Percentiles rank a stretch among this genome's conserved stretches.
phyloP scores from a whole-genome alignment of 2,888 invertebrate genomes.

The Trichopoda pennipes region DNA sequence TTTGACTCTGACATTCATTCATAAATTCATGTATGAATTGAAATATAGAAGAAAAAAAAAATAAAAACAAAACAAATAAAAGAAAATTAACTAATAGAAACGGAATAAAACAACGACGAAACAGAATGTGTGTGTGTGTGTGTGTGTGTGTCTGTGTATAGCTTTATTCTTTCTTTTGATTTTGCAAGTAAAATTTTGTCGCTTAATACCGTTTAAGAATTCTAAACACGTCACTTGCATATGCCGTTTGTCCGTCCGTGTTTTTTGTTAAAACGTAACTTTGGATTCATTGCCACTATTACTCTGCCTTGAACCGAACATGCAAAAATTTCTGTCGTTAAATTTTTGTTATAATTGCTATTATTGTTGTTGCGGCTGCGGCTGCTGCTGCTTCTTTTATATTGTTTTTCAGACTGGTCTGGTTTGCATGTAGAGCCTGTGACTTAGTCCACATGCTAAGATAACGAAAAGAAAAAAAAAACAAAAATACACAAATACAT shows the following conservation, averaged over 20 bases:
- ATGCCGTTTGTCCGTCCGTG: conserved; percentile 25
- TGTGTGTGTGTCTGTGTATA: conserved; percentile 13
- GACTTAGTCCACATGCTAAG: conserved; percentile 51
- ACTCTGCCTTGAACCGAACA: conserved; percentile 65
- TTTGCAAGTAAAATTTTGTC: conserved; percentile 42
- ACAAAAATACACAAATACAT: background rate
- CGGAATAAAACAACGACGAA: conserved; percentile 57
- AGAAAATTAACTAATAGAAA: conserved; percentile 63
- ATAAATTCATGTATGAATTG: conserved; percentile 62
- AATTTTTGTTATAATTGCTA: conserved; percentile 20
- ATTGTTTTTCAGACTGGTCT: conserved; percentile 55
- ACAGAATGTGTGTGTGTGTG: conserved; percentile 24
- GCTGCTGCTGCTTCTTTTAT: conserved; percentile 5
- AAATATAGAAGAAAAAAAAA: conserved; percentile 17
- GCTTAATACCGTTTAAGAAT: conserved; percentile 63
- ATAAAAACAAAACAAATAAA: conserved; percentile 10
- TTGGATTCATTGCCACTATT: conserved; percentile 61
- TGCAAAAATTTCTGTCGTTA: conserved; percentile 58
- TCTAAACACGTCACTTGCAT: conserved; percentile 64
- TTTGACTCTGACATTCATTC: conserved; percentile 65
- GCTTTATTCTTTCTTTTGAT: conserved; percentile 7
- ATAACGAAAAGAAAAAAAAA: conserved; percentile 9
- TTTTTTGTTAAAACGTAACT: conserved; percentile 19
- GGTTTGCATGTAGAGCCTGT: conserved; percentile 52
- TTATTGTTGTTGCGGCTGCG: conserved; percentile 4